These are phyloP conservation scores for Drosophila cardini DNA, from an alignment of 1,140 invertebrate genomes.

Conservation along the genomic window DNA sequence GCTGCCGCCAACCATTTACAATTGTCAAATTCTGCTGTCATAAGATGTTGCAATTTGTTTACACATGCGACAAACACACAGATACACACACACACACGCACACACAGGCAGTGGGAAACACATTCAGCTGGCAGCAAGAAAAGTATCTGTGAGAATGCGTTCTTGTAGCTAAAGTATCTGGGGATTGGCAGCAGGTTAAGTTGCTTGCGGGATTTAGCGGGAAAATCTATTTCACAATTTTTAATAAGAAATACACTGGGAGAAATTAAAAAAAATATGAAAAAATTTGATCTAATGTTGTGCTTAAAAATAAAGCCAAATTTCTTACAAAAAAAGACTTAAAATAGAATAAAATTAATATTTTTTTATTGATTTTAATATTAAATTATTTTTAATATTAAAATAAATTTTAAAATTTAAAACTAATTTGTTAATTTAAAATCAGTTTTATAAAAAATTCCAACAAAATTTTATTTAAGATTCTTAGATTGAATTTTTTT, in stretches of 20 bases:
- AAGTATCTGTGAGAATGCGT: slow-evolving; percentile 54
- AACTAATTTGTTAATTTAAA: too few relatives aligned
- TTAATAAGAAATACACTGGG: slow-evolving; percentile 14
- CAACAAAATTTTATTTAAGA: too few relatives aligned
- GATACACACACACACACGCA: slow-evolving; percentile 10
- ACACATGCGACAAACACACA: slow-evolving; percentile 52
- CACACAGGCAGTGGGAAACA: too few relatives aligned
- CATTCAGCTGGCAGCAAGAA: slow-evolving; percentile 17
- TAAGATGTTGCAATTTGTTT: slow-evolving; percentile 82
- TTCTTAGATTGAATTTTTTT: too few relatives aligned
- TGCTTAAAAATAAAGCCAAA: too few relatives aligned
- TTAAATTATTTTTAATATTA: too few relatives aligned
- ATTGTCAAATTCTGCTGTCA: slow-evolving; percentile 80
- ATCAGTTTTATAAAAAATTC: too few relatives aligned
- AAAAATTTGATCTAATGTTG: not conserved
- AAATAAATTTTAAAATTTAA: too few relatives aligned
- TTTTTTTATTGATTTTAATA: too few relatives aligned
- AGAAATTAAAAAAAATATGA: not conserved
- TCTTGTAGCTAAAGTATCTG: slow-evolving; percentile 23
- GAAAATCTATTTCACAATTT: slow-evolving; percentile 32
- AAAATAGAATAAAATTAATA: too few relatives aligned
- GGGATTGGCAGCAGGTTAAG: slow-evolving; percentile 14
- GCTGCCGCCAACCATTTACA: slow-evolving; percentile 70
- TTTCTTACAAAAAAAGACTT: too few relatives aligned
- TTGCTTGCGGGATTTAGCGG: slow-evolving; percentile 25